Base-by-base conservation (phyloP, 2,113 vertebrate genomes). In the Odocoileus virginianus region DNA sequence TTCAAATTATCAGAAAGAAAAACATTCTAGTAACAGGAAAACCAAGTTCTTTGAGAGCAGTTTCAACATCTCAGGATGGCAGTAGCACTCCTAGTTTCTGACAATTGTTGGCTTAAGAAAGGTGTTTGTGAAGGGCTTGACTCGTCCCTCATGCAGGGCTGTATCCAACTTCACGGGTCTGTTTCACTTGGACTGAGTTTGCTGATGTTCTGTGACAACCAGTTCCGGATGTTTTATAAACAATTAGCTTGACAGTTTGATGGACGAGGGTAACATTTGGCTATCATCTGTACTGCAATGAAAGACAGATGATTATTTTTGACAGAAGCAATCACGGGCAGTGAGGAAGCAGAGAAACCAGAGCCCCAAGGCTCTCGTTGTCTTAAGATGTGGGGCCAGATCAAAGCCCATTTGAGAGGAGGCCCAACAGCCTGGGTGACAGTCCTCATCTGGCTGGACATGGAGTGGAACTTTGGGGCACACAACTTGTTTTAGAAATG, bases 161-260 rank as follows among this genome's bases (percentile, higher is more conserved):
- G 55, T 4, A 78, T 91, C 84, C 87, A 74, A 15, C 61, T 43
- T 2, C 89, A 55, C 82, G 33, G 36, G 28, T 87, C 86, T 96
- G 91, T 95, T 94, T 96, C 85, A 83, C 67, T 95, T 94, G 85
- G 61, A 47, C 84, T 23, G 64, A 92, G 28, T 89, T 87, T 81
- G 83, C 89, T 97, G 83, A 95, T 94, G 43, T 47, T 96, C 84
- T 94, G 54, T 88, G 97, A 98, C 97, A 94, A 96, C 83, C 60
- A 90, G 79, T 81, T 90, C 81, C 0, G 92, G 74, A 85, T 98
- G 76, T 98, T 97, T 96, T 96, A 96, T 95, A 97, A 97, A 97
- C 95, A 98, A 78, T 94, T 85, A 92, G 40, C 50, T 71, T 76
- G 97, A 92, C 94, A 92, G 96, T 83, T 91, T 95, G 96, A 97